Evolutionary conservation across 2,113 vertebrate genomes (phyloP), one percentile per base, ranked within the genome.

Genomic region (Cynopterus brachyotis): DNA sequence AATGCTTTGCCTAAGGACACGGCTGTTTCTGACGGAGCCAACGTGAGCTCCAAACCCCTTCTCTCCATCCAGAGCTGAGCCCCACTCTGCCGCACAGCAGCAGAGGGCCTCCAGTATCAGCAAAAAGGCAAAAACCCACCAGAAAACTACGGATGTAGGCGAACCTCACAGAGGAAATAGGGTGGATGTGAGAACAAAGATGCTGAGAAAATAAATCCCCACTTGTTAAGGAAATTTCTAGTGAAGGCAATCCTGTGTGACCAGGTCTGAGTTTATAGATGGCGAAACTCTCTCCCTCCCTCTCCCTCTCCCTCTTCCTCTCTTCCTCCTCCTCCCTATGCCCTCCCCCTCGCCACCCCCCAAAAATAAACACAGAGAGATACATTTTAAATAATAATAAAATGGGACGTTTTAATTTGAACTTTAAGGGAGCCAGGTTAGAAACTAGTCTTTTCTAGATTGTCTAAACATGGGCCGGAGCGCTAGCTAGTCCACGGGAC

Each of bases 21-120:
- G 7, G 26, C 5, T 32, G 0, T n/a, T 84, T 64, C 64, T 24
- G 32, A 64, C 10, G 80, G 37, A 70, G 1, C 26, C 20, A 55
- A 11, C 2, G 0, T 8, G 2, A 12, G 20, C 9, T 57, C 11
- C 19, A 19, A 35, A 4, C 50, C 60, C 53, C 30, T 22, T 28
- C 30, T 75, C 50, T 15, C 24, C 20, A 4, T 3, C 11, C 35
- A 13, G 6, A 6, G 64, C 16, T 35, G 4, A 42, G 69, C 42
- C 42, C 57, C 2, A 9, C 9, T 59, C 19, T 47, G 11, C 13
- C 5, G 6, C 37, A 15, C 53, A 2, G 1, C 4, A 32, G 24
- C 50, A 45, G 0, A 15, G 53, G 2, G 0, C 9, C 16, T 70
- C 10, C 17, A 10, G 0, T 1, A 26, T 6, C 37, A 66, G 24